Base-by-base conservation (phyloP, 2,797 vertebrate genomes). In the Periparus ater region DNA sequence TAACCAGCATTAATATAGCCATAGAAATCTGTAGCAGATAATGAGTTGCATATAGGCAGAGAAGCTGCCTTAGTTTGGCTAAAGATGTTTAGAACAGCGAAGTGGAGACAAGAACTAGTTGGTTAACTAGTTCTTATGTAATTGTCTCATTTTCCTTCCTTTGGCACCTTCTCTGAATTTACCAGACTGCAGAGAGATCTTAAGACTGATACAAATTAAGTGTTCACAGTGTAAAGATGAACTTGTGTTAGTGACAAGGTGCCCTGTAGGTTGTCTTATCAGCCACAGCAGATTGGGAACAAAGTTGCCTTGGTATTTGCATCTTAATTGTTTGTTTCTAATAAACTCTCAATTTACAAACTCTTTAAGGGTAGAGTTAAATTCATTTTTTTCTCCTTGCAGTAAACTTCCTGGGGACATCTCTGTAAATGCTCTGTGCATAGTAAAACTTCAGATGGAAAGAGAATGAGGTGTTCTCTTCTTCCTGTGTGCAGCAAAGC, bases 251-350 rank as follows among this genome's bases (percentile, higher is more conserved):
- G 42, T 61, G 61, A 63, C 32, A 38, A 73, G 16, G 34, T 86
- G 57, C 44, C 11, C 53, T 74, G 67, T 62, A 70, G 62, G 22
- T 79, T 89, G 58, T 54, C 36, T 86, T 85, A 75, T 55, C 76
- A 83, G 53, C 53, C 16, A 9, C 36, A 89, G 61, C 85, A 89
- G 61, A 89, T 26, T 83, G 14, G 25, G 54, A 89, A 62, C 47
- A 44, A 88, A 60, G 65, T 53, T 94, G 27, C 57, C 40, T 42
- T 90, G 61, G 7, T 29, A 74, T 91, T 82, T 91, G 48, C 61
- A n/a, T 92, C 36, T 74, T 80, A 83, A 89, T 89, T 58, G 36
- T 45, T 88, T 68, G 26, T 42, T 90, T 95, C 93, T 77, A 91
- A 65, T 92, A 93, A 89, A 53, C 30, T 75, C 30, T 72, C 16